phyloP scores from a whole-genome alignment of 2,113 vertebrate species.

The Rhea pennata region DNA sequence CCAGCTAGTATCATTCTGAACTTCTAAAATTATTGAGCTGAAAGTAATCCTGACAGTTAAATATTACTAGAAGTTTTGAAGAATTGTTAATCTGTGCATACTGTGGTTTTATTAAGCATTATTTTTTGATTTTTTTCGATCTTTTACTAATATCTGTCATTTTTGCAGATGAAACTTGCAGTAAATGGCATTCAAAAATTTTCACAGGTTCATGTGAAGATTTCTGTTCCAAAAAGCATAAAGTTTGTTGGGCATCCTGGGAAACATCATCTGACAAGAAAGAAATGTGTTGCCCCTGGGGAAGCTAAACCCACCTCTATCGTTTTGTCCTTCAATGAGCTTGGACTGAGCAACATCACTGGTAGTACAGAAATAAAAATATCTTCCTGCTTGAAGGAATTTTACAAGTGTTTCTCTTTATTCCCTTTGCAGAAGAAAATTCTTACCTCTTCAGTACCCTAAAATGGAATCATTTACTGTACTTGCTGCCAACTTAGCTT shows the following conservation, averaged over 20 bases:
- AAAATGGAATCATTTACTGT: not conserved
- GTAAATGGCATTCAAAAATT: not conserved
- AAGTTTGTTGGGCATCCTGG: conserved; percentile 91
- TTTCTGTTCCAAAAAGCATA: conserved; percentile 88
- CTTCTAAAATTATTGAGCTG: not conserved
- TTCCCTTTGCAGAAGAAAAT: not conserved
- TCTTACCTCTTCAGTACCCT: not conserved
- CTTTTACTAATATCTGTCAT: fast-evolving
- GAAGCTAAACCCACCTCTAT: conserved; percentile 88
- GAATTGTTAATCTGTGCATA: not conserved
- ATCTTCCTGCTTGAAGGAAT: not conserved
- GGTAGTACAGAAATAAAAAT: conserved; percentile 66
- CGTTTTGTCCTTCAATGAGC: conserved; percentile 87
- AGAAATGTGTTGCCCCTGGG: conserved; percentile 86
- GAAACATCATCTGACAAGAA: conserved; percentile 88
- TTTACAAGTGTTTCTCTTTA: not conserved
- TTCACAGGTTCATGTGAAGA: conserved; percentile 89
- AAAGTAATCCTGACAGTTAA: not conserved
- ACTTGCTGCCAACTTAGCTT: not conserved
- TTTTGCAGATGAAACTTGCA: not conserved
- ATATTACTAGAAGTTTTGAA: not conserved
- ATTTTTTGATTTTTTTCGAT: not conserved
- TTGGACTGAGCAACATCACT: conserved; percentile 88
- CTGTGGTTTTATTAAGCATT: not conserved
- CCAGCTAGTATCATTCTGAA: not conserved